Percentiles rank a stretch among this genome's conserved stretches.
These are phyloP conservation scores for Rhineura floridana DNA, from an alignment of 2,113 vertebrate species.

Conservation along the genomic window DNA sequence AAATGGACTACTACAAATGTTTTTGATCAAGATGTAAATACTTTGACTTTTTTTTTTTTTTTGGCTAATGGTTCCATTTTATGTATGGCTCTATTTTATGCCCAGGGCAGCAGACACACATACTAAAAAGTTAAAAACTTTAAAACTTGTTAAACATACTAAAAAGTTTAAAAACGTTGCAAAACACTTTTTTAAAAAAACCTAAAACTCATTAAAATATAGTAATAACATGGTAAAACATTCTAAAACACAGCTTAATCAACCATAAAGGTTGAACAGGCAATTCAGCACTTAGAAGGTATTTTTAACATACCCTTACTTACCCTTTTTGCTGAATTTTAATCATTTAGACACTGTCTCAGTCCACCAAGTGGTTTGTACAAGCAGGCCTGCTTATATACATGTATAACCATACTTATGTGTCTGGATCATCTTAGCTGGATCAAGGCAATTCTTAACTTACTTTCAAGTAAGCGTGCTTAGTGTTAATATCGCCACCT, in stretches of 20 bases:
- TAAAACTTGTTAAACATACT: no score
- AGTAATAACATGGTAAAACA: no score
- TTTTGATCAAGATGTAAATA: not conserved
- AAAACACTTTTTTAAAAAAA: no score
- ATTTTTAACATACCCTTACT: not conserved
- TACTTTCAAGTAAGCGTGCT: not conserved
- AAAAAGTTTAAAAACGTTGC: no score
- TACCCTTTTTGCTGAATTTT: not conserved
- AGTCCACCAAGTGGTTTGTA: not conserved
- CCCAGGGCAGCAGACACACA: not conserved
- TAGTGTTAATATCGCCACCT: no score
- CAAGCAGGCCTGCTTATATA: not conserved
- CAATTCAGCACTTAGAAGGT: not conserved
- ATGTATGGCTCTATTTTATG: no score
- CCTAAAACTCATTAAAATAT: no score
- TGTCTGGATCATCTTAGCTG: not conserved
- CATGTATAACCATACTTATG: not conserved
- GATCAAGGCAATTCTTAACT: not conserved
- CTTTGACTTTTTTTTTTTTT: not conserved
- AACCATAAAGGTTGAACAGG: not conserved
- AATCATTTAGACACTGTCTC: not conserved
- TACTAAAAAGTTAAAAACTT: no score
- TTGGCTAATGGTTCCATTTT: no score
- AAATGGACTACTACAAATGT: not conserved
- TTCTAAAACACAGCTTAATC: no score